A percentile compares a stretch with the other conserved stretches of the same genome.
These are phyloP conservation scores for Polydrusus tereticollis DNA, from an alignment of 2,888 invertebrate species.

Conservation along the genomic window DNA sequence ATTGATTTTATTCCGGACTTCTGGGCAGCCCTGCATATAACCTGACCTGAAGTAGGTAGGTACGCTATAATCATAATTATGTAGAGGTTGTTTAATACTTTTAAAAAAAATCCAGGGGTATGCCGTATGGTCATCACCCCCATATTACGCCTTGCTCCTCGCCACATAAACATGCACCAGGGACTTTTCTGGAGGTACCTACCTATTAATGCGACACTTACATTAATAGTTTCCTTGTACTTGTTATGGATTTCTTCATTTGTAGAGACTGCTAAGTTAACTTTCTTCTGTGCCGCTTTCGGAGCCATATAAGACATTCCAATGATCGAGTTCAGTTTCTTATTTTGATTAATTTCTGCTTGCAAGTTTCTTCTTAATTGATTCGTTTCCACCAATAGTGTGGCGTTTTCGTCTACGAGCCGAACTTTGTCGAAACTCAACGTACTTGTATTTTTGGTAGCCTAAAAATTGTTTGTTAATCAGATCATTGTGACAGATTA, in stretches of 20 bases:
- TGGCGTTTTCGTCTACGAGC: constrained; percentile 78
- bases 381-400: constrained; percentile 83
- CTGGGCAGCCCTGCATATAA: no score
- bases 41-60: no score
- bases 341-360: constrained; percentile 74
- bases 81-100: no score
- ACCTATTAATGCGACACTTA: constrained; percentile 53
- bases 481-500: background rate
- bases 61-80: no score
- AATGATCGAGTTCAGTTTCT: constrained; percentile 80
- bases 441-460: constrained; percentile 60
- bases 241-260: constrained; percentile 73
- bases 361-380: constrained; percentile 79
- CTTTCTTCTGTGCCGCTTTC: constrained; percentile 73
- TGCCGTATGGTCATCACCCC: no score
- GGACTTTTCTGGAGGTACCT: no score
- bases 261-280: constrained; percentile 74
- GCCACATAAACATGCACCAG: no score
- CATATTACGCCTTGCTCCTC: no score
- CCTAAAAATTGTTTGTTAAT: constrained; percentile 50
- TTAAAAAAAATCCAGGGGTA: no score
- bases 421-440: constrained; percentile 64
- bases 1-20: no score
- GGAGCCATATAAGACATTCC: constrained; percentile 74
- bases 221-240: constrained; percentile 70